Base-by-base conservation (phyloP, 2,797 vertebrate genomes). In the Sebastes diaconus region DNA sequence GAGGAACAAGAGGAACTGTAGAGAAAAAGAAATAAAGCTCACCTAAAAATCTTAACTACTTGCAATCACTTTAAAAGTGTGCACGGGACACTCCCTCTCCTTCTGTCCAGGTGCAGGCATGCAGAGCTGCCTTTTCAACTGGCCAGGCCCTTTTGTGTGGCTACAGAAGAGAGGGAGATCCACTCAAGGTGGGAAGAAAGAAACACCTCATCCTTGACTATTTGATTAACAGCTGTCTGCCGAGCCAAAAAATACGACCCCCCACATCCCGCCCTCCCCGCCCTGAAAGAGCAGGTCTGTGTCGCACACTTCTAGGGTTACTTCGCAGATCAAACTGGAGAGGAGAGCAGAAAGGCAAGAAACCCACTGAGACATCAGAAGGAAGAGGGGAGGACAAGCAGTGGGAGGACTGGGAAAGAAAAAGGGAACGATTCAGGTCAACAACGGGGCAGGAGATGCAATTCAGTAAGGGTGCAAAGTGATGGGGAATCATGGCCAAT, bases 241-340 rank as follows among this genome's bases (percentile, higher is more conserved):
- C 36, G 74, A 85, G 91, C 91, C 91, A 93, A 85, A 92, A 85
- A 84, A 64, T 70, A 59, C 30, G 20, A 55, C 73, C 84, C 78
- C 80, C 74, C 79, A 66, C 85, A 74, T 60, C 71, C 68, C 29
- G 2, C 57, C 83, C 80, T 65, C 74, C 80, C 50, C 77, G 84
- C 83, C 75, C 90, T 93, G 88, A 94, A 94, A 94, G 93, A 94
- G 84, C 70, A 64, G 71, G 81, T 90, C 93, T 92, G 88, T 94
- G 93, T 96, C 94, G 85, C 96, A 96, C 95, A 95, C 94, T 95
- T 96, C 95, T 96, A 93, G 91, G 87, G 94, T 96, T 96, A 96
- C 95, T 85, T 79, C 79, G 69, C 88, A 88, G 86, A 94, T 95
- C 89, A 93, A 91, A 92, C 91, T 80, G 83, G 75, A 90, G 86